phyloP scores from a whole-genome alignment of 2,888 invertebrate species.

The Scaptomyza reducta region DNA sequence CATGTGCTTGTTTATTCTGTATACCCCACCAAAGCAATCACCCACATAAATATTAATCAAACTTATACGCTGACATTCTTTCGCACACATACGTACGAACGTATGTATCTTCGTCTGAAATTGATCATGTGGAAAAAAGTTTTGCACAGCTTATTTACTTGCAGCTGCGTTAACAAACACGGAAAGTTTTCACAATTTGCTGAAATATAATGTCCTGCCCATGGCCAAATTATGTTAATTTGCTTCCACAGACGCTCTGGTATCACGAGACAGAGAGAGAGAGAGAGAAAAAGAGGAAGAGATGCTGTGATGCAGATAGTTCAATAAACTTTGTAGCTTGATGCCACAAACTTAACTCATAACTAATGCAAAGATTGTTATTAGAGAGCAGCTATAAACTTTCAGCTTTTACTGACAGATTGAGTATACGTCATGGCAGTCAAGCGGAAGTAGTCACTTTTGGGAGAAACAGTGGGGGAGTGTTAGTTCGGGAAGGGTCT shows the following conservation, averaged over 20 bases:
- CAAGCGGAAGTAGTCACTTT: constrained; percentile 49
- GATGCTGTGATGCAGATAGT: constrained; percentile 15
- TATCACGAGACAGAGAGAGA: constrained; percentile 4
- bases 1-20: constrained; percentile 54
- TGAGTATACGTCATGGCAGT: constrained; percentile 31
- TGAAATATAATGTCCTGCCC: constrained; percentile 45
- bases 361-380: constrained; percentile 59
- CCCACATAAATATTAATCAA: constrained; percentile 75
- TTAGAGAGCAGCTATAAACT: constrained; percentile 29
- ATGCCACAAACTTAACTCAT: constrained; percentile 46
- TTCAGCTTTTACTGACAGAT: constrained; percentile 16
- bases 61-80: constrained; percentile 48
- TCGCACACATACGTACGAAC: neutral
- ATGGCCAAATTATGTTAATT: constrained; percentile 73
- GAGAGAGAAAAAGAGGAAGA: constrained; percentile 1
- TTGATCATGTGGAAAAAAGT: constrained; percentile 67
- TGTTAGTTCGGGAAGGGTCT: neutral
- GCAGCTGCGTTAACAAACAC: constrained; percentile 33
- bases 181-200: constrained; percentile 65
- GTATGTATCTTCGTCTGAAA: constrained; percentile 30
- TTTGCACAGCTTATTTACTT: constrained; percentile 70
- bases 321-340: constrained; percentile 55
- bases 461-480: neutral
- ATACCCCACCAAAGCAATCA: neutral
- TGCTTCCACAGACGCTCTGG: constrained; percentile 1